Evolutionary conservation across 2,113 vertebrate species (phyloP).

Genomic region (Clarias magur): DNA sequence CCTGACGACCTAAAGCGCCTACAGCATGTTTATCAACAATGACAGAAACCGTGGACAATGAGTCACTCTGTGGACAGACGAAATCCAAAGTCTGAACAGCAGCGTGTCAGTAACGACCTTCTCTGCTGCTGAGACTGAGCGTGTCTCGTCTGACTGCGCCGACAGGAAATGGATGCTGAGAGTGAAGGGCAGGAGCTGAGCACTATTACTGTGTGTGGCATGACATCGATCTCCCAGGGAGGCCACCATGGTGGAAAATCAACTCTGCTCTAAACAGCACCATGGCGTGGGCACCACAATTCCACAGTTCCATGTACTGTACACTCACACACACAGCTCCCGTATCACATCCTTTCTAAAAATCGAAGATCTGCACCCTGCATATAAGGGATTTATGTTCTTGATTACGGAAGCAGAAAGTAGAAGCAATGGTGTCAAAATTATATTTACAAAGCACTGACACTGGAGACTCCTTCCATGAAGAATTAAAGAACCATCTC

Average conservation of each 20-base stretch:
- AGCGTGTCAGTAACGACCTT: neutral
- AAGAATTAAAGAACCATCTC: no score
- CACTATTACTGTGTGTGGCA: neutral
- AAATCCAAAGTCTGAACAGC: neutral
- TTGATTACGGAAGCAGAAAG: neutral
- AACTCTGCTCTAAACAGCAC: conserved; percentile 69
- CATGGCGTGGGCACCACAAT: conserved; percentile 65
- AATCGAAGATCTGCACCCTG: neutral
- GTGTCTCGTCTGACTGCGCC: neutral
- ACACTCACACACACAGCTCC: neutral
- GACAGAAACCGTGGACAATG: neutral
- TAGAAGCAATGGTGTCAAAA: neutral
- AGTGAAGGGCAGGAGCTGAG: neutral
- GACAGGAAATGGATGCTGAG: neutral
- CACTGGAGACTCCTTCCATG: neutral
- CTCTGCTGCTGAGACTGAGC: neutral
- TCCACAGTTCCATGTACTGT: neutral
- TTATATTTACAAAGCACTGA: neutral
- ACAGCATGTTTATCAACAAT: neutral
- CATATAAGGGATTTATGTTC: neutral
- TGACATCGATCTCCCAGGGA: conserved; percentile 21
- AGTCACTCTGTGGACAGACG: neutral
- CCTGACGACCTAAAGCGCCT: neutral
- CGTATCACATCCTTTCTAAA: neutral
- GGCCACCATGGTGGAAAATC: conserved; percentile 75